phyloP scores from a whole-genome alignment of 2,888 invertebrate genomes.

The Hypselothyrea guttata region DNA sequence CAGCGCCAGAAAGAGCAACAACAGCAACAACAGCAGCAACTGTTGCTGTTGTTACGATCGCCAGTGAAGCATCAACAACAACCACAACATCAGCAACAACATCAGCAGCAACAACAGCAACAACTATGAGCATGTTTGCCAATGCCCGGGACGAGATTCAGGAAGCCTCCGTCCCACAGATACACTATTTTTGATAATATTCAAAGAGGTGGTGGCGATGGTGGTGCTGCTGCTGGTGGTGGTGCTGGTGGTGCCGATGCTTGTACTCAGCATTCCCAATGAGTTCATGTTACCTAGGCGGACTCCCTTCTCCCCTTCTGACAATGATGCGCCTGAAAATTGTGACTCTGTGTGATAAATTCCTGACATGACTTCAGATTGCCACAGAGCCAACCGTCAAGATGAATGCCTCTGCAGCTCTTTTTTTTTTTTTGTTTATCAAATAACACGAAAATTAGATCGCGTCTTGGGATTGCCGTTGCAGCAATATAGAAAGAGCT shows the following conservation, averaged over 20 bases:
- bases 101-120: slow-evolving; percentile 39
- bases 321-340: slow-evolving; percentile 47
- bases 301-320: no score
- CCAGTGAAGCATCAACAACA: slow-evolving; percentile 49
- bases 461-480: slow-evolving; percentile 46
- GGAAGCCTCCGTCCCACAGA: slow-evolving; percentile 65
- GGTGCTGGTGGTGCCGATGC: slow-evolving; percentile 7
- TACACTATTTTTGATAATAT: slow-evolving; percentile 75
- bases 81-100: slow-evolving; percentile 41
- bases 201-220: slow-evolving; percentile 38
- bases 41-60: slow-evolving; percentile 59
- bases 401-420: slow-evolving; percentile 46
- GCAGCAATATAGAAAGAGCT: slow-evolving; percentile 7
- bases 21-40: slow-evolving; percentile 28
- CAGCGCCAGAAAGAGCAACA: slow-evolving; percentile 55
- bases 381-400: slow-evolving; percentile 29
- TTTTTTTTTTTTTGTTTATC: no score
- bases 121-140: slow-evolving; percentile 69
- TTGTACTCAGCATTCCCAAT: slow-evolving; percentile 30
- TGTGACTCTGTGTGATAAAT: slow-evolving; percentile 62
- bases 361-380: slow-evolving; percentile 51
- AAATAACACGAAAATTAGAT: slow-evolving; percentile 74
- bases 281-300: slow-evolving; percentile 24
- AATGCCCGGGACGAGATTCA: slow-evolving; percentile 63
- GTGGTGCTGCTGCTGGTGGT: slow-evolving; percentile 6